Evolutionary conservation across 2,797 vertebrate species (phyloP), one percentile per base, ranked within the genome.

Genomic region (Melanotaenia nigrans): DNA sequence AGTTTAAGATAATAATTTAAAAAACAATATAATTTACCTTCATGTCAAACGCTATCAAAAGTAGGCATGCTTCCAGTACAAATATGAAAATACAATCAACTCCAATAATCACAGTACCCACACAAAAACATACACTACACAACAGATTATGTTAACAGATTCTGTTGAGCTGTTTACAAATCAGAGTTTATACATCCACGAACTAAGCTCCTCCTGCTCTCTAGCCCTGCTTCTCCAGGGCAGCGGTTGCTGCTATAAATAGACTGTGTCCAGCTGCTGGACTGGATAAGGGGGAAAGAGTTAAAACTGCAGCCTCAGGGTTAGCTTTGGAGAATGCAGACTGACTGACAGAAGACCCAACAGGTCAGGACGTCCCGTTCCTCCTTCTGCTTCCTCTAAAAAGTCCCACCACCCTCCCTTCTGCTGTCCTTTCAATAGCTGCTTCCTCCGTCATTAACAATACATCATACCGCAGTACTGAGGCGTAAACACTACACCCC

Each of bases 181-280:
- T 87, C 72, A n/a, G 71, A 78, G 66, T 86, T 75, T 78, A 68
- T 57, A 68, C 74, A 65, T 70, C 73, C 58, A 76, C 61, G 58
- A 70, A 61, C 35, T 33, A 57, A 68, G 71, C 69, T 71, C 68
- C 75, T 74, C 55, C 75, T 76, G 69, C 73, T 79, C 84, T 83
- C 61, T 14, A 73, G 61, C 75, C 84, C 45, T 76, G 64, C 42
- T 78, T 83, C 77, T 87, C 75, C 79, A 60, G 78, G 80, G 73
- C 85, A 86, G 88, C 0, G 79, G 83, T 87, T 61, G 85, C 32
- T 14, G 51, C 87, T 93, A 90, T 85, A 90, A 90, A 92, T 92
- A 92, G 89, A 33, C 47, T 14, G 57, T 14, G 78, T 90, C 89
- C 92, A 92, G 87, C 90, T 92, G 90, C 89, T 77, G 83, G 84